phyloP scores from a whole-genome alignment of 2,797 vertebrate species.

The Macroramphosus scolopax region DNA sequence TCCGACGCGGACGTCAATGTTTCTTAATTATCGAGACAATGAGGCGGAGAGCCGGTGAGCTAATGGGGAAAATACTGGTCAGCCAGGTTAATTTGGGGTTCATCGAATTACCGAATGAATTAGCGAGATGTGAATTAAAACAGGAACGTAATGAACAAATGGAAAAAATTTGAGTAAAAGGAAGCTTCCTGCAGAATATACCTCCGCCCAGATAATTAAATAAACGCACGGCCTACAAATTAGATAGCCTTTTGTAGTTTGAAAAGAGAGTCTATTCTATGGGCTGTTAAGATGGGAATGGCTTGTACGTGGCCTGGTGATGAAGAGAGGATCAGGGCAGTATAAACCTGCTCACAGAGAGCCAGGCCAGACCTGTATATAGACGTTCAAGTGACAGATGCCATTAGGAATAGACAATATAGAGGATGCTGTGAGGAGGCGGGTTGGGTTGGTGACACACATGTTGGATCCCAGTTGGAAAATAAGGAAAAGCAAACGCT shows the following conservation, averaged over 20 bases:
- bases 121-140: conserved; percentile 70
- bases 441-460: too few relatives aligned
- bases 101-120: conserved; percentile 75
- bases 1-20: conserved; percentile 65
- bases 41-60: conserved; percentile 46
- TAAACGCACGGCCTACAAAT: conserved; percentile 56
- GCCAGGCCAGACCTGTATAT: too few relatives aligned
- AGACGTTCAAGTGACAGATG: too few relatives aligned
- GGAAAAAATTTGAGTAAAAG: conserved; percentile 40
- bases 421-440: too few relatives aligned
- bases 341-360: conserved; percentile 15
- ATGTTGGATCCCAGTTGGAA: too few relatives aligned
- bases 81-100: conserved; percentile 76
- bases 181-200: conserved; percentile 43
- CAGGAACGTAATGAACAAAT: conserved; percentile 58
- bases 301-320: conserved; percentile 34
- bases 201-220: conserved; percentile 57
- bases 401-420: too few relatives aligned
- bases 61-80: conserved; percentile 71
- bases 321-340: conserved; percentile 28
- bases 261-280: conserved; percentile 37
- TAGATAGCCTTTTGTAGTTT: conserved; percentile 50
- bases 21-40: conserved; percentile 76
- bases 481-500: too few relatives aligned
- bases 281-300: conserved; percentile 54